Evolutionary conservation across 2,113 vertebrate species (phyloP), one percentile per base, ranked within the genome.

Genomic region (Hyla sarda): DNA sequence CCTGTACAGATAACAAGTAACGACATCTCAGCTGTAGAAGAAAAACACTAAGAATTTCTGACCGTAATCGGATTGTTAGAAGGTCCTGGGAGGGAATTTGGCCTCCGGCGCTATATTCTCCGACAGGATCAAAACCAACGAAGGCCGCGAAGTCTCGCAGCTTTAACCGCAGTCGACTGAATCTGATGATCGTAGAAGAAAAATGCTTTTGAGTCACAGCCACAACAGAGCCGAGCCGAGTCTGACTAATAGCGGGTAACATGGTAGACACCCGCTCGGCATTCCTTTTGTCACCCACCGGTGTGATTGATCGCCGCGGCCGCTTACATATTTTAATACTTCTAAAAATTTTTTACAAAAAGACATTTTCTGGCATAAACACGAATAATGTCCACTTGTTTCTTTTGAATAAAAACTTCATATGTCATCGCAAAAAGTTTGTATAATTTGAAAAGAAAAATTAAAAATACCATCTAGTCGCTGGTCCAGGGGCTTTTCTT

Each of bases 341-440:
- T 50, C 60, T 80, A 80, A 80, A 83, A 13, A 83, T 60, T 58
- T 60, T 58, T 45, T 19, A 83, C 58, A 13, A 83, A 74, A 83
- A 58, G 3, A 32, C 58, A 19, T 37, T 47, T 8, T 62, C 19
- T 16, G 2, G 32, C 3, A 25, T 11, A 25, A 62, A 80, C 54
- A 80, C 10, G 30, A 41, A 2, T 12, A 21, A 0, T 14, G 32
- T 19, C 32, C 16, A 69, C 3, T 71, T 71, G 32, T 71, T 6
- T 21, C 65, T 30, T 32, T 34, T 6, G 2, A 71, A 23, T 41
- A 41, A 23, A 8, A 71, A 69, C 60, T 5, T 11, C 28, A 28
- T 3, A 62, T 62, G n/a, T 65, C 30, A 4, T 32, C 25, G 13
- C 28, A 65, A 30, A 30, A 65, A 65, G 62, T 30, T 65, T 32